Percentiles rank a stretch among this genome's conserved stretches.
Conservation (phyloP, 2,113 vertebrate genomes). For the Tylochromis polylepis region DNA sequence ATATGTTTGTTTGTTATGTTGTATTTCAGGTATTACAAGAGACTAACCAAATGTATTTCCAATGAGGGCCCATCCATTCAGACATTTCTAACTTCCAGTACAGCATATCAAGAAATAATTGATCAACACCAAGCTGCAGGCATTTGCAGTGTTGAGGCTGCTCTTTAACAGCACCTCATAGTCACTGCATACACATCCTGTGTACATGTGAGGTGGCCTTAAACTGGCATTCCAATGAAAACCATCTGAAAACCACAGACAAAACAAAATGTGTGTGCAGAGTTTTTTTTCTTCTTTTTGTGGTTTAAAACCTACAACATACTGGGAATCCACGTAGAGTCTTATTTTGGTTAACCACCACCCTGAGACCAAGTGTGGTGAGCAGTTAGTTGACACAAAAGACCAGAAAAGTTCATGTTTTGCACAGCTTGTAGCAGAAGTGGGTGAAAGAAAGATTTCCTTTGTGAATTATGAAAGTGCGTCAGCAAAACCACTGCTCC, state of each 20-base stretch:
- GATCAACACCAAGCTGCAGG: not conserved
- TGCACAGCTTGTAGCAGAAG: not conserved
- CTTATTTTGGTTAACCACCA: not conserved
- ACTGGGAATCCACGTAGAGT: not conserved
- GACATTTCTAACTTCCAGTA: not conserved
- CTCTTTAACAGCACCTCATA: not conserved
- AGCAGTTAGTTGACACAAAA: not conserved
- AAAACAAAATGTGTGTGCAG: not conserved
- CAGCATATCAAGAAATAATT: not conserved
- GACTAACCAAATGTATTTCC: not conserved
- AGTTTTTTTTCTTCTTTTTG: not conserved
- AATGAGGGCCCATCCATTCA: not conserved
- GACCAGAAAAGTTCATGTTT: not conserved
- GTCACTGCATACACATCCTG: not conserved
- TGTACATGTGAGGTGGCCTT: not conserved
- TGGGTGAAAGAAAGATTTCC: not conserved
- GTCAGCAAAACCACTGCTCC: not conserved
- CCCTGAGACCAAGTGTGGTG: not conserved
- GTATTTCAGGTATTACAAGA: fast-evolving
- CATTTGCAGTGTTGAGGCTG: not conserved
- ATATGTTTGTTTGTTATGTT: not conserved
- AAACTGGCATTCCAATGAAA: not conserved
- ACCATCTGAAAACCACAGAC: not conserved
- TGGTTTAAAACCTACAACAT: not conserved
- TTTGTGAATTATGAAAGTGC: not conserved